Base-by-base conservation (phyloP, 2,113 vertebrate genomes). In the Malurus alboscapulatus region DNA sequence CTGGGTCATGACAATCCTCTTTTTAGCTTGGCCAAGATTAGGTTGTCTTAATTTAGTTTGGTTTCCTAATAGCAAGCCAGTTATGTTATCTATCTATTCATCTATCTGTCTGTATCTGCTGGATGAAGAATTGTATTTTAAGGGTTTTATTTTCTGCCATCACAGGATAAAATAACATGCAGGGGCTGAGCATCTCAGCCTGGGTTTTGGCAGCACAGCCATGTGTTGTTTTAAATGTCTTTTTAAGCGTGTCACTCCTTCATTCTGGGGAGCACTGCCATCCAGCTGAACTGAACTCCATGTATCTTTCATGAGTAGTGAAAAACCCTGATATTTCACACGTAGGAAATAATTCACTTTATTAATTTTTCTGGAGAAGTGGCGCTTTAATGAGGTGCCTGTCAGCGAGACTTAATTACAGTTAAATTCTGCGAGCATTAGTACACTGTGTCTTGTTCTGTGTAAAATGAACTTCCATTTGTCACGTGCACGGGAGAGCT, bases 341-440 rank as follows among this genome's bases (percentile, higher is more conserved):
- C 0, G 0, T 27, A 84, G 61, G 57, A 95, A 94, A 91, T 95
- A 91, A 91, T 84, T 90, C n/a, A 82, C 72, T 80, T 87, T 74
- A 81, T 92, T 92, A 91, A 85, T 96, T 94, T 93, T 94, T 94
- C 74, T 58, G 82, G 73, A 79, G 77, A 87, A 91, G 75, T 40
- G 69, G 61, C 1, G 34, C 74, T 91, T 92, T 96, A 94, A 93
- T 84, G 92, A 94, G 78, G 50, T 79, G 77, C 36, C 88, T 93
- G 84, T 92, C 78, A 85, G 44, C 7, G 50, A 93, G 91, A 81
- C 81, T 93, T 93, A 96, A 96, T 94, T 96, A 92, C 88, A 65
- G 74, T 68, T 84, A 88, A 93, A 79, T 82, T 79, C 66, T 62
- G 62, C 29, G 87, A 87, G 27, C 65, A 7, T 74, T 61, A 68